A percentile compares a stretch with the other conserved stretches of the same genome.
These are phyloP conservation scores for Takifugu ocellatus DNA, from an alignment of 2,797 vertebrate genomes.

Conservation along the genomic window DNA sequence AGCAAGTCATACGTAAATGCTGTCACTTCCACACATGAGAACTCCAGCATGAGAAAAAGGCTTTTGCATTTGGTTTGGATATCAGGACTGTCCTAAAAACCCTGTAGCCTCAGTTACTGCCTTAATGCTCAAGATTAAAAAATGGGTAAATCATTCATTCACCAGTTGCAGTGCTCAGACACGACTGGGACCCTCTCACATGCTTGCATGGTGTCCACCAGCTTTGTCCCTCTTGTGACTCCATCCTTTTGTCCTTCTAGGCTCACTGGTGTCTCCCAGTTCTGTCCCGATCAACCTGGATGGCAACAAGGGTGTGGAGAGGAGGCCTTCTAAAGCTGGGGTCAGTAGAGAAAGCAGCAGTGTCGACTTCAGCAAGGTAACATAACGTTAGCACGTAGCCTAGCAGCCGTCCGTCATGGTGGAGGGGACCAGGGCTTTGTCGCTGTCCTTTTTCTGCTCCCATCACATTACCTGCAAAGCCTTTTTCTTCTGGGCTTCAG, in stretches of 20 bases:
- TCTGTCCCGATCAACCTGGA: constrained; percentile 88
- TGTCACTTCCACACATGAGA: no score
- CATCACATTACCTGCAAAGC: constrained; percentile 21
- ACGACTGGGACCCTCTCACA: not conserved
- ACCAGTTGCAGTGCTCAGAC: not conserved
- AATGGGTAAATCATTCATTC: not conserved
- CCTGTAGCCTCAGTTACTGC: not conserved
- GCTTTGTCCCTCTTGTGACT: constrained; percentile 18
- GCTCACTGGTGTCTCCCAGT: constrained; percentile 83
- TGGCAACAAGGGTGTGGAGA: constrained; percentile 78
- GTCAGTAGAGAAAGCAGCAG: constrained; percentile 95
- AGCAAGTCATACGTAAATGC: not conserved
- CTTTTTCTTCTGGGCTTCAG: constrained; percentile 8
- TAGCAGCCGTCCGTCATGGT: constrained; percentile 50
- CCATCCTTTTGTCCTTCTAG: constrained; percentile 55
- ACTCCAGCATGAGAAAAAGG: no score
- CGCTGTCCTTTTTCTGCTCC: constrained; percentile 53
- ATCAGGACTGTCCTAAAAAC: not conserved
- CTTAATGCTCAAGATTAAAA: not conserved
- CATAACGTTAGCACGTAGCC: constrained; percentile 58
- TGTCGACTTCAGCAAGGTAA: constrained; percentile 95
- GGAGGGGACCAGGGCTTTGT: constrained; percentile 44
- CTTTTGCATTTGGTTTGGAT: constrained; percentile 2
- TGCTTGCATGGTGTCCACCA: constrained; percentile 22
- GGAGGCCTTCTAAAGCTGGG: constrained; percentile 83